Conservation (phyloP, 2,113 vertebrate genomes). For the Felis chaus region DNA sequence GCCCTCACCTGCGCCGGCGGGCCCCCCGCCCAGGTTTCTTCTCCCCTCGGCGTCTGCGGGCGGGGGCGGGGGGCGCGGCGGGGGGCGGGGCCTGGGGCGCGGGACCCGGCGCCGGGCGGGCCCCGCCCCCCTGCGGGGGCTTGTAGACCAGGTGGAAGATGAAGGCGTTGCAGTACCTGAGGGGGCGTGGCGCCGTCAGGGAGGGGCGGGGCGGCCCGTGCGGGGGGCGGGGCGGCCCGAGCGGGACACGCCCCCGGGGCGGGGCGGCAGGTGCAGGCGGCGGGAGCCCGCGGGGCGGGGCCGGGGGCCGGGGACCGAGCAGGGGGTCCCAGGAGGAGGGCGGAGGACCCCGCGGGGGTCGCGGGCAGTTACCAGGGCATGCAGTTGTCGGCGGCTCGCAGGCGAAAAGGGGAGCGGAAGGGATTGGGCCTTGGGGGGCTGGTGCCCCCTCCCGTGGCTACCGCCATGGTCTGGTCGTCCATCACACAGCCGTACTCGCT, state of each 20-base stretch:
- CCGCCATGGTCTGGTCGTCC: slow-evolving; percentile 81
- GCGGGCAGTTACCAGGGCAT: slow-evolving; percentile 79
- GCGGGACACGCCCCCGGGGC: not conserved
- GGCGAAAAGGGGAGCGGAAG: slow-evolving; percentile 83
- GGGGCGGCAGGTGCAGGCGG: not conserved
- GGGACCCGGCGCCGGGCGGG: not conserved
- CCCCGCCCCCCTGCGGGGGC: not conserved
- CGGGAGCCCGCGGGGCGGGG: not conserved
- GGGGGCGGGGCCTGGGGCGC: slow-evolving; percentile 16
- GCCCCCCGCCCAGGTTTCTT: slow-evolving; percentile 60
- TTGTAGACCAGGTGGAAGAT: slow-evolving; percentile 81
- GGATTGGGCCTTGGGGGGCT: slow-evolving; percentile 80
- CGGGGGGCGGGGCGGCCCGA: accelerated
- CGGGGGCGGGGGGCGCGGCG: not conserved
- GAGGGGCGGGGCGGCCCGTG: not conserved
- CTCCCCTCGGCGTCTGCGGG: slow-evolving; percentile 63
- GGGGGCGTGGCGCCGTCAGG: not conserved
- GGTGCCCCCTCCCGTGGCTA: slow-evolving; percentile 81
- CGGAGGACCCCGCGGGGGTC: not conserved
- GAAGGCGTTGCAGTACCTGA: slow-evolving; percentile 81
- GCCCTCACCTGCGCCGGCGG: slow-evolving; percentile 64
- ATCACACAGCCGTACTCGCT: slow-evolving; percentile 83
- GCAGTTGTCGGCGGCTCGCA: slow-evolving; percentile 80
- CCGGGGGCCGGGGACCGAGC: too few species aligned
- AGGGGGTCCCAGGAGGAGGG: not conserved